Evolutionary conservation across 2,888 invertebrate genomes (phyloP), one percentile per base, ranked within the genome.

Genomic region (Artemia sp.): DNA sequence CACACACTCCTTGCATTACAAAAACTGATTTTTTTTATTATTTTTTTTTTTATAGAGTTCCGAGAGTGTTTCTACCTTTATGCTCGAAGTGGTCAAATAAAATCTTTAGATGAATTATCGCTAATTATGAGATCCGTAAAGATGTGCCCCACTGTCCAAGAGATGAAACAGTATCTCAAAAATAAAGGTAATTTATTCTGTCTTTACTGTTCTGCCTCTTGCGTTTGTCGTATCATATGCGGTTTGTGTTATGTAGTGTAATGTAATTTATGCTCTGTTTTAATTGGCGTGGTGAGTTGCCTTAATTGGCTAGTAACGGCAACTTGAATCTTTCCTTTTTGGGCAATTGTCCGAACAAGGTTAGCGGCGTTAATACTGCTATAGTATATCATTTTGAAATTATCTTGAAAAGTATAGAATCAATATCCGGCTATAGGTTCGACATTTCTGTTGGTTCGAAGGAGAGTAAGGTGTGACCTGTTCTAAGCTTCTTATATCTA

Each of bases 21-120:
- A 38, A 38, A 38, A 38, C 6, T 38, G 38, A 3, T 38, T 38
- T 5, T 38, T 38, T 38, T 38, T 38, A 2, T 38, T 38, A 2
- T 38, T 38, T 38, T 51, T 51, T 52, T 58, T 67, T 70, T 75
- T 76, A 12, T 80, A 93, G 94, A 94, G 79, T 95, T 93, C 79
- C 86, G 93, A 76, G 95, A 96, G 81, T 96, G 95, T 76, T 96
- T 95, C 81, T 93, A 92, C 78, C 82, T 96, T 70, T 94, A 93
- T 78, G 93, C 94, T 0, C 82, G 91, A 67, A 89, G 88, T 52
- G 93, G 92, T 0, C 88, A 89, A 78, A 93, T 96, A 69, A 86
- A 86, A 19, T 89, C 88, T 0, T 79, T 93, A 73, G 92, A 94
- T 76, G 93, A 95, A 78, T 80, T 96, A 71, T 92, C 92, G 0